These are phyloP conservation scores for Drosophila grimshawi DNA, from an alignment of 1,140 invertebrate genomes.

Conservation along the genomic window DNA sequence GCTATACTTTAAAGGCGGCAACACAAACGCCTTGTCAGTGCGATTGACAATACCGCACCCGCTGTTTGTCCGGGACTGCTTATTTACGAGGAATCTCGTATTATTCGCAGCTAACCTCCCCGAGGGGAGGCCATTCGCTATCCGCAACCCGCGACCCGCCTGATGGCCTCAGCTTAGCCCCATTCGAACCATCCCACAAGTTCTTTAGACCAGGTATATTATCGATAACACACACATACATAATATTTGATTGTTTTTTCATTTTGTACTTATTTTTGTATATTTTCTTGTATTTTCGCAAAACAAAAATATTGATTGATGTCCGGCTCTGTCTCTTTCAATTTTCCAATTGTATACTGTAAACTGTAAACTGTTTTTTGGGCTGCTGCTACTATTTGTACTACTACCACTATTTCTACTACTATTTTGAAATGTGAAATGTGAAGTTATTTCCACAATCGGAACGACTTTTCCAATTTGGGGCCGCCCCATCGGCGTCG, in stretches of 20 bases:
- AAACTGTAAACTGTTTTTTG: constrained; percentile 9
- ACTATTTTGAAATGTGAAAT: background rate
- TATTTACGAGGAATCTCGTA: too few relatives aligned
- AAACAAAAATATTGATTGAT: constrained; percentile 48
- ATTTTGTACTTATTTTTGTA: constrained; percentile 21
- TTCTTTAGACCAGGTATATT: too few relatives aligned
- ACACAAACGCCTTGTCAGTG: too few relatives aligned
- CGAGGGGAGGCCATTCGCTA: too few relatives aligned
- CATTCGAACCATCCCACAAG: too few relatives aligned
- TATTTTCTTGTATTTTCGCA: constrained; percentile 12
- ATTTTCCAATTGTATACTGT: background rate
- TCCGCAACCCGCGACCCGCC: too few relatives aligned
- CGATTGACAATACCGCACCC: too few relatives aligned
- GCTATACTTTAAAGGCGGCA: too few relatives aligned
- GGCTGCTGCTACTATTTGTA: constrained; percentile 5
- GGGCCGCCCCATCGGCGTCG: constrained; percentile 19
- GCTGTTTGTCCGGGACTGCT: too few relatives aligned
- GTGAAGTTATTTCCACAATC: constrained; percentile 24
- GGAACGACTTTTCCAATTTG: constrained; percentile 63
- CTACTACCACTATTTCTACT: constrained; percentile 4
- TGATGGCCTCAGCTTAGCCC: too few relatives aligned
- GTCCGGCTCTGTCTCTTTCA: constrained; percentile 46
- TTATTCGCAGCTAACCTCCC: too few relatives aligned
- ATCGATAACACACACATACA: constrained; percentile 9
- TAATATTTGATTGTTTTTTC: constrained; percentile 14